Evolutionary conservation across 2,113 vertebrate genomes (phyloP).

Genomic region (Microtus richardsoni): DNA sequence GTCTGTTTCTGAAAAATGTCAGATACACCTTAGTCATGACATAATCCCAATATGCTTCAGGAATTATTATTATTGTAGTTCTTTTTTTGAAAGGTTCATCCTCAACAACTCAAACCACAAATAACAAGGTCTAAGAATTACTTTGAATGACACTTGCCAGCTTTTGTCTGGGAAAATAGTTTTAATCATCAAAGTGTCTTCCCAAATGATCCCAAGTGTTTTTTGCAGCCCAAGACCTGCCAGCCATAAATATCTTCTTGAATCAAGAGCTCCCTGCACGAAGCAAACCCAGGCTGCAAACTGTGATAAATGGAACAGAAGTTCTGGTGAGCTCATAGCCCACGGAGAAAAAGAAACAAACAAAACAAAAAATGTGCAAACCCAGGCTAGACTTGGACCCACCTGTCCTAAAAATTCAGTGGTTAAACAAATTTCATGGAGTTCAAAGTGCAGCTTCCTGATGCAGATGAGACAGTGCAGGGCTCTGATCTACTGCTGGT

Average conservation of each 20-base stretch:
- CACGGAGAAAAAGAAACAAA: background rate
- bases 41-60: background rate
- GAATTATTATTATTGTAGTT: background rate
- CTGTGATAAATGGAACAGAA: constrained; percentile 36
- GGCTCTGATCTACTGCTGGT: background rate
- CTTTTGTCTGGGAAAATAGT: constrained; percentile 30
- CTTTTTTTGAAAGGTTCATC: constrained; percentile 34
- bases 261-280: background rate
- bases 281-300: background rate
- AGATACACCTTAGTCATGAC: constrained; percentile 49
- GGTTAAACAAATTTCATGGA: background rate
- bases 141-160: background rate
- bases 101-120: constrained; percentile 45
- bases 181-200: constrained; percentile 31
- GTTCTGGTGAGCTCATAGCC: background rate
- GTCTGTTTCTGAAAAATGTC: constrained; percentile 84
- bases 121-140: constrained; percentile 4
- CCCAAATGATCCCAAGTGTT: constrained; percentile 35
- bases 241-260: constrained; percentile 21
- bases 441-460: background rate
- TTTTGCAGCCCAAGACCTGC: background rate
- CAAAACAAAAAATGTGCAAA: background rate
- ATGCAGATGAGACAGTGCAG: background rate
- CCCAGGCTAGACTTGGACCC: background rate
- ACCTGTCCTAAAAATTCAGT: background rate